phyloP scores from a whole-genome alignment of 1,140 invertebrate species.

The Dendroctonus ponderosae region DNA sequence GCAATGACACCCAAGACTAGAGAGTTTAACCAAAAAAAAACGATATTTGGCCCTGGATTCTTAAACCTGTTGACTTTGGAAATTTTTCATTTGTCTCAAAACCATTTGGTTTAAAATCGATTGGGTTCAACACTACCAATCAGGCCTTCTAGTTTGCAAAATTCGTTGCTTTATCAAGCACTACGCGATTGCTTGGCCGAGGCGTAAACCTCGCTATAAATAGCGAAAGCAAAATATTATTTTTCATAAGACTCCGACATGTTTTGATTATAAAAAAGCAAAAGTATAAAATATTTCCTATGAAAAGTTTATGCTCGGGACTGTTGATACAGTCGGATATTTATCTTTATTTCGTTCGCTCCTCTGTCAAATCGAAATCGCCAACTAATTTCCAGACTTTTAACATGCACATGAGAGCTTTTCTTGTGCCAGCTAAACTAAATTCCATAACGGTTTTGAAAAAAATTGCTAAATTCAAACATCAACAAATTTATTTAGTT shows the following conservation, averaged over 20 bases:
- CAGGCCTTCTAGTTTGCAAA: background rate
- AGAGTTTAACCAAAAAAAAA: too few relatives aligned
- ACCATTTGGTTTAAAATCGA: background rate
- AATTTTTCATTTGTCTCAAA: background rate
- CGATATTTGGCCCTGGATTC: background rate
- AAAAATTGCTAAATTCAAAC: too few relatives aligned
- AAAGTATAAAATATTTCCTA: conserved; percentile 30
- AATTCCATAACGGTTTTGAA: too few relatives aligned
- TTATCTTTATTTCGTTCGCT: conserved; percentile 22
- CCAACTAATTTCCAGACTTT: too few relatives aligned
- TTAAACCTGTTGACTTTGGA: background rate
- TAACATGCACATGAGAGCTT: too few relatives aligned
- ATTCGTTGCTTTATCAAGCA: conserved; percentile 1
- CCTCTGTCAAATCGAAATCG: background rate
- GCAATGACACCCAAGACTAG: too few relatives aligned
- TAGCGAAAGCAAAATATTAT: conserved; percentile 31
- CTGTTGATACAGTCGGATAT: conserved; percentile 25
- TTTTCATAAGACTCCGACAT: conserved; percentile 25
- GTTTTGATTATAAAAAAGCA: conserved; percentile 27
- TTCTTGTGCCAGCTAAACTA: too few relatives aligned
- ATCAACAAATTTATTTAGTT: too few relatives aligned
- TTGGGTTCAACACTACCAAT: background rate
- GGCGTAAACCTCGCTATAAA: conserved; percentile 19
- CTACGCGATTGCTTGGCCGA: conserved; percentile 14
- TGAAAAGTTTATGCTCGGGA: conserved; percentile 20